Evolutionary conservation across 1,140 invertebrate genomes (phyloP).

Genomic region (Aculops lycopersici): DNA sequence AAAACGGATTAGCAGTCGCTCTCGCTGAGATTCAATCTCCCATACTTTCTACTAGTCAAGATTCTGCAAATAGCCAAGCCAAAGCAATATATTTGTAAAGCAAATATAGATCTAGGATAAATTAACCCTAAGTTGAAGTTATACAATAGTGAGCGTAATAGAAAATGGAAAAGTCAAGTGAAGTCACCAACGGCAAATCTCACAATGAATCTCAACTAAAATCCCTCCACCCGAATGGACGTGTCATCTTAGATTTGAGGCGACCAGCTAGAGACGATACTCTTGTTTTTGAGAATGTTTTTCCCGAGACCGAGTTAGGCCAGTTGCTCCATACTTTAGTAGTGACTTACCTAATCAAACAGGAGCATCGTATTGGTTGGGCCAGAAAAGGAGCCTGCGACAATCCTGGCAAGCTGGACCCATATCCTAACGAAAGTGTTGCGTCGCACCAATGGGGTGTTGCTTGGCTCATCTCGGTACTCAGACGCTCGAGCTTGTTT

Average conservation of each 20-base stretch:
- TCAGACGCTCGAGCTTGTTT: not conserved
- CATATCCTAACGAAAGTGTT: not conserved
- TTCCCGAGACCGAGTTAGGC: not conserved
- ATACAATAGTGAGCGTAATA: no score
- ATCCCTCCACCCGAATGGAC: not conserved
- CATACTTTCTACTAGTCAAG: no score
- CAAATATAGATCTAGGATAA: no score
- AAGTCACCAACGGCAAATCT: no score
- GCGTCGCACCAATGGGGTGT: not conserved
- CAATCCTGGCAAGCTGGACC: no score
- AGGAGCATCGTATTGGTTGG: not conserved
- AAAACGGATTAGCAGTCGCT: no score
- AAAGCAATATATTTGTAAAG: no score
- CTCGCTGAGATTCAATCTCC: no score
- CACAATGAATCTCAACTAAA: not conserved
- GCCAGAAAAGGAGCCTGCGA: not conserved
- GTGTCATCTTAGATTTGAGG: not conserved
- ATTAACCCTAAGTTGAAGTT: no score
- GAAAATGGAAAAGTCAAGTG: no score
- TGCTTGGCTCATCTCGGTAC: not conserved
- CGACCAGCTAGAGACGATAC: not conserved
- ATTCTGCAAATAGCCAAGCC: no score
- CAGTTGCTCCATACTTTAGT: not conserved
- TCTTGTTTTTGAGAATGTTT: not conserved
- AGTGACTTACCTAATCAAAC: not conserved